Conservation (phyloP, 2,113 vertebrate genomes). For the Pygoscelis adeliae region DNA sequence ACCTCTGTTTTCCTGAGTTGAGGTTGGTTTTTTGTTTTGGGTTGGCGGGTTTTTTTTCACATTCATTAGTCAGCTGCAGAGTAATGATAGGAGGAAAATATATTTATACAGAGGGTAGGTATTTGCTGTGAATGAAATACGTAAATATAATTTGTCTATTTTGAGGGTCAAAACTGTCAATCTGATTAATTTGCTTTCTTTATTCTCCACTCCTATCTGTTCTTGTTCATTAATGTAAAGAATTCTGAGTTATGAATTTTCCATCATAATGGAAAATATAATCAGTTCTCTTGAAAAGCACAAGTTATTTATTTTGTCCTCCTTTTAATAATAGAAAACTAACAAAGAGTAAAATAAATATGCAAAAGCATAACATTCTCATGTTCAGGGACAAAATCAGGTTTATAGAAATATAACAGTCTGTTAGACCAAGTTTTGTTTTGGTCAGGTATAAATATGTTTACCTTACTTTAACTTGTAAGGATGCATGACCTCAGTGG, state of each 20-base stretch:
- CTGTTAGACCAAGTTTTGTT: neutral
- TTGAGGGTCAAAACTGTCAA: neutral
- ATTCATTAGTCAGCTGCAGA: neutral
- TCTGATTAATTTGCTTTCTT: neutral
- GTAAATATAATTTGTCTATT: neutral
- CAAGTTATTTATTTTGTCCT: neutral
- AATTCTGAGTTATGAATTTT: neutral
- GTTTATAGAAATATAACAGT: neutral
- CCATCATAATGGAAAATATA: neutral
- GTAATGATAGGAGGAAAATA: neutral
- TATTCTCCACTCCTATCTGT: neutral
- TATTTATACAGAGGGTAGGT: neutral
- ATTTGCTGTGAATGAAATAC: neutral
- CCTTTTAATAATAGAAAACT: neutral
- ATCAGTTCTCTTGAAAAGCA: neutral
- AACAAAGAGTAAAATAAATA: neutral
- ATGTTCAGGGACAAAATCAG: neutral
- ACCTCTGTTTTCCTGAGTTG: neutral
- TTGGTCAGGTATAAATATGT: neutral
- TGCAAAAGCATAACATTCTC: neutral
- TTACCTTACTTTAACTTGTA: neutral
- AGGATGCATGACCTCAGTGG: neutral
- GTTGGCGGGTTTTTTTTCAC: neutral
- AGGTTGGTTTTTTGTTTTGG: neutral
- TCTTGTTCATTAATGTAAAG: neutral